Conservation (phyloP, 2,113 vertebrate species). For the Vulpes vulpes region DNA sequence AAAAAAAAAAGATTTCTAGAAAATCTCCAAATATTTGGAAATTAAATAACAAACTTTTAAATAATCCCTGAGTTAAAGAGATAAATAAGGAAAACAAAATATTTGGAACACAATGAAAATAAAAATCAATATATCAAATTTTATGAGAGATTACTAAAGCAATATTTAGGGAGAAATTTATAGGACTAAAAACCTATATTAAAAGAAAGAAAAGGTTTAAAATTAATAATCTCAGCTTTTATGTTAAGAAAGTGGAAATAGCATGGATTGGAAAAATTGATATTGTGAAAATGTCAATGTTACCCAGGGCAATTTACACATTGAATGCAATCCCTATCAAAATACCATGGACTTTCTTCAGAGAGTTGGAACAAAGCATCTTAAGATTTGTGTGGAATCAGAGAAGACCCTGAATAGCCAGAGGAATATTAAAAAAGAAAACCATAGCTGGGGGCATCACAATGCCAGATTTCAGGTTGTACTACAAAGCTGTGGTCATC, state of each 20-base stretch:
- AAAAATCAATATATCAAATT: constrained; percentile 2
- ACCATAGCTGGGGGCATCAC: too few relatives aligned
- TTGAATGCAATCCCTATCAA: too few relatives aligned
- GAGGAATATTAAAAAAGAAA: too few relatives aligned
- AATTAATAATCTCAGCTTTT: not conserved
- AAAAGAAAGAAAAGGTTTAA: not conserved
- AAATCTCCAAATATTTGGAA: constrained; percentile 37
- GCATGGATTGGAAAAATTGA: too few relatives aligned
- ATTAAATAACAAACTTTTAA: constrained; percentile 12
- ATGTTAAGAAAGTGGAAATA: not conserved
- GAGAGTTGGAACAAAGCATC: too few relatives aligned
- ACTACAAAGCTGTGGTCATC: too few relatives aligned
- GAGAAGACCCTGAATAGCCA: too few relatives aligned
- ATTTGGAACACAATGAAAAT: not conserved
- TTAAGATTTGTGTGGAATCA: too few relatives aligned
- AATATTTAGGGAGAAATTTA: not conserved
- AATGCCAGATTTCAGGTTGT: too few relatives aligned
- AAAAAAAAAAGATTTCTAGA: not conserved
- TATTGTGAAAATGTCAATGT: too few relatives aligned
- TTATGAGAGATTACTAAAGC: not conserved
- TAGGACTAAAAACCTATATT: not conserved
- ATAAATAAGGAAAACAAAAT: not conserved
- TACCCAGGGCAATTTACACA: too few relatives aligned
- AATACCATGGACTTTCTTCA: too few relatives aligned
- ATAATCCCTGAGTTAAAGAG: not conserved